phyloP scores from a whole-genome alignment of 2,113 vertebrate species.

The Cebus imitator region DNA sequence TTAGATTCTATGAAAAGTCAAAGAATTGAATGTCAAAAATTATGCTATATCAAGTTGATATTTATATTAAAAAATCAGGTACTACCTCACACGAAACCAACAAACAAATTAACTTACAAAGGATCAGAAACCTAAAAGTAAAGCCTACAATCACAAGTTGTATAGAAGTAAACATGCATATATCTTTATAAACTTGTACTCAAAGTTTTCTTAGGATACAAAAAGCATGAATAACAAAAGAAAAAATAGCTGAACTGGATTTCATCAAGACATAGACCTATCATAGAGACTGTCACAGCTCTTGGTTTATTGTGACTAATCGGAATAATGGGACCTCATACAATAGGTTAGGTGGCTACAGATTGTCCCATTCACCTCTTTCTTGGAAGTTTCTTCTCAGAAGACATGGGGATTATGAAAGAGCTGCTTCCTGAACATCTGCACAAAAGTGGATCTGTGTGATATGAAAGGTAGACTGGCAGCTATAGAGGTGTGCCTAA shows the following conservation, averaged over 20 bases:
- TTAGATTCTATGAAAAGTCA: not conserved
- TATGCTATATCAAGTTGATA: not conserved
- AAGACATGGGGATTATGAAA: not conserved
- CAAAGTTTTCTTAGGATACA: not conserved
- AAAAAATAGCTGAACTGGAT: not conserved
- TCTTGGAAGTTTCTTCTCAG: not conserved
- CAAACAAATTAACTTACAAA: not conserved
- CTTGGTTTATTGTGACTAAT: not conserved
- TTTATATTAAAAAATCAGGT: not conserved
- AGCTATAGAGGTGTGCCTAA: not conserved
- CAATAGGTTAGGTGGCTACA: not conserved
- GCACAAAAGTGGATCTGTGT: not conserved
- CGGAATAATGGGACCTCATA: not conserved
- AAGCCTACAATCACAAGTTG: not conserved
- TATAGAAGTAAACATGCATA: not conserved
- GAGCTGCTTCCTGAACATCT: not conserved
- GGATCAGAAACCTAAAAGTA: not conserved
- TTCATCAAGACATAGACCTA: not conserved
- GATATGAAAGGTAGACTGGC: not conserved
- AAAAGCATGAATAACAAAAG: not conserved
- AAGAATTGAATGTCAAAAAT: not conserved
- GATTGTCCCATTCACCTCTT: not conserved
- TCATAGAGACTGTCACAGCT: not conserved
- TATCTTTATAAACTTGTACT: not conserved
- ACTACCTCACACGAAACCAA: not conserved